Base-by-base conservation (phyloP, 2,888 invertebrate genomes). In the Diloba caeruleocephala region DNA sequence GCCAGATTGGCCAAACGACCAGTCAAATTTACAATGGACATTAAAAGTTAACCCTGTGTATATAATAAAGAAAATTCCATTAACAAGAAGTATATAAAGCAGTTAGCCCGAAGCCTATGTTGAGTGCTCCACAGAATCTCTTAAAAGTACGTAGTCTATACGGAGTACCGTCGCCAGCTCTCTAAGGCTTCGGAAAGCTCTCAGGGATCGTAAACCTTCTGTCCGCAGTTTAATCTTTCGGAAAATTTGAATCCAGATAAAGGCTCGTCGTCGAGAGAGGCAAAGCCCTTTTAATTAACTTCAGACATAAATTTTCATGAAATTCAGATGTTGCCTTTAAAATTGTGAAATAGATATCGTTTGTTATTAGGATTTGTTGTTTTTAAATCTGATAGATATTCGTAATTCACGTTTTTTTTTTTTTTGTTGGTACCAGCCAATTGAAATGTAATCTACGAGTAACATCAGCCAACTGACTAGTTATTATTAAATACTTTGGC, bases 171-270 rank as follows among this genome's bases (percentile, higher is more conserved):
- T 54, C 48, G 49, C 56, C 60, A 43, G 44, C 50, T 59, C 51
- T 33, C 69, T 72, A 76, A 71, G 79, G 77, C 76, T 83, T 84
- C 79, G 54, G 56, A 61, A 72, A 71, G 78, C 82, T 79, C 77
- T 68, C 80, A 60, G 77, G 78, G 74, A 58, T 78, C 82, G 80
- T 84, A 84, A 83, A 84, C 84, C 84, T 80, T 70, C 77, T 72
- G 81, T 76, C 82, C 79, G 81, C 74, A 79, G 79, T 79, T 83
- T 84, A 83, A 84, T 84, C 84, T 84, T 80, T 78, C 72, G 84
- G 82, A 84, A 84, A 84, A 84, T 82, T 81, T 79, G 74, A 79
- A 80, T 75, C 74, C 77, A 72, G 78, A 79, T 79, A 81, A 76
- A 77, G 79, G 78, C 71, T 78, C 74, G 74, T 66, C 58, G 61